A percentile compares a stretch with the other conserved stretches of the same genome.
Conservation (phyloP, 2,888 invertebrate genomes). For the Mamestra brassicae region DNA sequence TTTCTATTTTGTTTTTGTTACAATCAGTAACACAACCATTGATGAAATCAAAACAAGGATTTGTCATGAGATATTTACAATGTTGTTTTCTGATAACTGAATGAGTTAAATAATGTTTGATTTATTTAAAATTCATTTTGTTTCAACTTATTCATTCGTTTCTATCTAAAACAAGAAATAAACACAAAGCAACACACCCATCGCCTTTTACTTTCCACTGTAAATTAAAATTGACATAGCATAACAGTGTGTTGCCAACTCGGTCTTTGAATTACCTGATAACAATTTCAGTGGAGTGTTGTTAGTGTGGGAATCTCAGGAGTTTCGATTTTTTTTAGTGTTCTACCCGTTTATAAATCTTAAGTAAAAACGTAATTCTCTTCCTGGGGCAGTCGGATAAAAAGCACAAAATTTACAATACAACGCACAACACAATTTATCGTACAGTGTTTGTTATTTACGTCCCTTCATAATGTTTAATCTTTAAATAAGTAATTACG, state of each 20-base stretch:
- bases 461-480: background rate
- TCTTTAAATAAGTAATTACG: no score
- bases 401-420: background rate
- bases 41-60: conserved; percentile 50
- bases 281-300: conserved; percentile 30
- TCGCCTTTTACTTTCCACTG: conserved; percentile 84
- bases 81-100: conserved; percentile 27
- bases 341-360: no score
- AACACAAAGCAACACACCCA: conserved; percentile 88
- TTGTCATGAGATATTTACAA: conserved; percentile 57
- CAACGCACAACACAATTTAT: background rate
- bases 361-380: background rate
- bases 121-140: conserved; percentile 41
- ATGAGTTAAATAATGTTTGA: conserved; percentile 27
- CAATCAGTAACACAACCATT: conserved; percentile 58
- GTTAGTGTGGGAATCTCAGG: background rate
- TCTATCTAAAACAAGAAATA: conserved; percentile 73
- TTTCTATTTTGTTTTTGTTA: conserved; percentile 67
- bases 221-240: conserved; percentile 79
- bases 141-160: conserved; percentile 66
- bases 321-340: background rate
- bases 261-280: conserved; percentile 23
- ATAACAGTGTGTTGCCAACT: conserved; percentile 58
- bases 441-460: background rate
- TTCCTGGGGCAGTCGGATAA: background rate